Conservation (phyloP, 2,888 invertebrate species). For the Thecocarcelia acutangulata region DNA sequence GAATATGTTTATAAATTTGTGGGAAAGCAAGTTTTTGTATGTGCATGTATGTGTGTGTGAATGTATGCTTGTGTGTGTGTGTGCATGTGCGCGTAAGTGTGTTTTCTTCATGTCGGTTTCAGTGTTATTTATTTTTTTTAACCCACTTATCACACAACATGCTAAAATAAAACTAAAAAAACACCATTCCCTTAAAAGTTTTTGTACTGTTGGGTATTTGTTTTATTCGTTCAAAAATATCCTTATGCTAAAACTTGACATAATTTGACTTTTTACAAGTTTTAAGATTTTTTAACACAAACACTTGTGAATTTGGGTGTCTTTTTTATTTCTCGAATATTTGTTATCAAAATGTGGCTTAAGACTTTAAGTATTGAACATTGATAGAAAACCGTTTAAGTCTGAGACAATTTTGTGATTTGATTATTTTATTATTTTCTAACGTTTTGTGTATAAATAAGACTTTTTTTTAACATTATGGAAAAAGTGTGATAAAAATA, state of each 20-base stretch:
- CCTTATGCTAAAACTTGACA: slow-evolving; percentile 56
- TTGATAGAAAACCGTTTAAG: too few relatives aligned
- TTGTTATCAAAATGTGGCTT: background rate
- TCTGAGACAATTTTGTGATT: too few relatives aligned
- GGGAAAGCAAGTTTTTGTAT: too few relatives aligned
- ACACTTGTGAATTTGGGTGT: background rate
- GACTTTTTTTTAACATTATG: too few relatives aligned
- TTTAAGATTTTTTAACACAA: slow-evolving; percentile 17
- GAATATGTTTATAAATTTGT: background rate
- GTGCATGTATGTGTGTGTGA: background rate
- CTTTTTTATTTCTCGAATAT: background rate
- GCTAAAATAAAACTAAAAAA: slow-evolving; percentile 22
- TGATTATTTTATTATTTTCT: too few relatives aligned
- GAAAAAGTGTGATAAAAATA: too few relatives aligned
- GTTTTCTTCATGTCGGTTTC: slow-evolving; percentile 1
- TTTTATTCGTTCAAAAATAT: slow-evolving; percentile 21
- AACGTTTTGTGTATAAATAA: too few relatives aligned
- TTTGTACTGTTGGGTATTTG: slow-evolving; percentile 9
- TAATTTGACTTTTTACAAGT: slow-evolving; percentile 45
- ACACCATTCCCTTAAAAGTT: slow-evolving; percentile 14
- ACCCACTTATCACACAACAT: slow-evolving; percentile 37
- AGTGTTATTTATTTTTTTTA: slow-evolving; percentile 37
- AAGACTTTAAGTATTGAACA: background rate
- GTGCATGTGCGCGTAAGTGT: too few relatives aligned
- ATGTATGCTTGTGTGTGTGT: too few relatives aligned